phyloP scores from a whole-genome alignment of 2,797 vertebrate genomes.

The Microtus agrestis region DNA sequence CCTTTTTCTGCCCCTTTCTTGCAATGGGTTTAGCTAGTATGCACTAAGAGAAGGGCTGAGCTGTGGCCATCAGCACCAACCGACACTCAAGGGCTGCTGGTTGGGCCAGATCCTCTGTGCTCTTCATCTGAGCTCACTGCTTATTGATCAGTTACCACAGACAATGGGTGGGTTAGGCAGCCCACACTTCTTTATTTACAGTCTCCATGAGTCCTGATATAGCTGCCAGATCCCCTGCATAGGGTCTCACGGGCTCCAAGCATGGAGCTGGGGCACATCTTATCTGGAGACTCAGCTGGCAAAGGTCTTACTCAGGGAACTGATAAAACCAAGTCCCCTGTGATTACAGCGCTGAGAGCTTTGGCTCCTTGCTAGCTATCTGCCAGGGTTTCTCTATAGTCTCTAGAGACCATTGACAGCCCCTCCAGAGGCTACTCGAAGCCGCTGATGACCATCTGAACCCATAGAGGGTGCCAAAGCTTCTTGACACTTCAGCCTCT shows the following conservation, averaged over 20 bases:
- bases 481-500: background rate
- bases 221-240: background rate
- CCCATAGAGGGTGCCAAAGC: background rate
- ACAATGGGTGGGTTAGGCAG: background rate
- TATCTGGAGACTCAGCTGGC: background rate
- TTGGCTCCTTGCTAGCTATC: background rate
- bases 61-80: too few relatives aligned
- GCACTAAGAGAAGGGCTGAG: background rate
- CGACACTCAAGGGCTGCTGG: background rate
- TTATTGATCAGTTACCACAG: background rate
- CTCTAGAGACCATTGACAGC: background rate
- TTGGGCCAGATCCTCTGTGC: background rate
- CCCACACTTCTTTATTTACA: background rate
- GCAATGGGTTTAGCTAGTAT: conserved; percentile 28
- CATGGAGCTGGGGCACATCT: background rate
- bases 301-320: background rate
- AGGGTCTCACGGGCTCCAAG: background rate
- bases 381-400: background rate
- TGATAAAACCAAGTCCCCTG: background rate
- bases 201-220: background rate
- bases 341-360: background rate
- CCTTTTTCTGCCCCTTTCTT: conserved; percentile 12
- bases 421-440: background rate
- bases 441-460: background rate
- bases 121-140: background rate